Evolutionary conservation across 2,113 vertebrate genomes (phyloP).

Genomic region (Climacteris rufus): DNA sequence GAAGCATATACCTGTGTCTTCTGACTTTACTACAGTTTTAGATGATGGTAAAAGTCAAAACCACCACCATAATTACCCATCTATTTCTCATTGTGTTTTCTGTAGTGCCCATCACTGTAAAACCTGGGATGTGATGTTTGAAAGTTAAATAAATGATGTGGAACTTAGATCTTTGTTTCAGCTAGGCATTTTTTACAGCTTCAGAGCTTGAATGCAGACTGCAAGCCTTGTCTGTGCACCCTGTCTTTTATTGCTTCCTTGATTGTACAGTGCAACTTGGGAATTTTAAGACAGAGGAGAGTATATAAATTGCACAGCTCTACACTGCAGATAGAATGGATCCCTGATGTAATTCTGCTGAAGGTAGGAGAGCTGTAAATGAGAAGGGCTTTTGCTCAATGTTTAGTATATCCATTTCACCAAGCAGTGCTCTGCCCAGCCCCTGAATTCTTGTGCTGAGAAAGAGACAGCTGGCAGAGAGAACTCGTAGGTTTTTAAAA

Average conservation of each 20-base stretch:
- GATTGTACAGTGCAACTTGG: neutral
- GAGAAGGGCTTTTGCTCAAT: neutral
- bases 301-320: neutral
- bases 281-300: slow-evolving; percentile 10
- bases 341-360: neutral
- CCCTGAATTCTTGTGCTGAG: neutral
- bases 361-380: neutral
- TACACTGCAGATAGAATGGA: neutral
- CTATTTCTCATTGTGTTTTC: slow-evolving; percentile 54
- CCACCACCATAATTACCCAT: slow-evolving; percentile 50
- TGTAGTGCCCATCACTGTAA: slow-evolving; percentile 40
- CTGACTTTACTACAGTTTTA: neutral
- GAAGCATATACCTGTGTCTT: slow-evolving; percentile 27
- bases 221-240: neutral
- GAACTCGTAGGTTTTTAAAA: neutral
- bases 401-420: neutral
- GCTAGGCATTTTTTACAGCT: slow-evolving; percentile 8
- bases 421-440: neutral
- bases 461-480: neutral
- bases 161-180: slow-evolving; percentile 45
- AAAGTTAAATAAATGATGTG: slow-evolving; percentile 45
- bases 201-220: slow-evolving; percentile 19
- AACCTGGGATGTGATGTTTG: neutral
- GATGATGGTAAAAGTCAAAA: slow-evolving; percentile 50
- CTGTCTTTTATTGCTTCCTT: slow-evolving; percentile 13